Percentiles rank a stretch among this genome's conserved stretches.
phyloP scores from a whole-genome alignment of 1,140 invertebrate species.

The Nephotettix cincticeps region DNA sequence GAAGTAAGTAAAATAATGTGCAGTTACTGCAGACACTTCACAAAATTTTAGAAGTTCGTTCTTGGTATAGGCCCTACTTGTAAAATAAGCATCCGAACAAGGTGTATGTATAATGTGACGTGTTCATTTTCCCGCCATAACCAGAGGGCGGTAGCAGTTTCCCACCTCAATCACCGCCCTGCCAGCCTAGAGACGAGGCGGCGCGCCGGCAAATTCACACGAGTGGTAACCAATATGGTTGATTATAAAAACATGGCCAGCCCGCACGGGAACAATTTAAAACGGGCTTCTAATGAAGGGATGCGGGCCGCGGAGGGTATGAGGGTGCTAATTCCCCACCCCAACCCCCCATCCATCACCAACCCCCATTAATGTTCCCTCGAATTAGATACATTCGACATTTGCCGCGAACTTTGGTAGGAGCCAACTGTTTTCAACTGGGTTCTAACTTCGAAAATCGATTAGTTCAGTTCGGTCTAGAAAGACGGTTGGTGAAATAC shows the following conservation, averaged over 20 bases:
- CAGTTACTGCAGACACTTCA: too few species aligned
- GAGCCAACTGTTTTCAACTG: too few species aligned
- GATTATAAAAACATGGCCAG: conserved; percentile 22
- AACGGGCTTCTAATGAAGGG: conserved; percentile 17
- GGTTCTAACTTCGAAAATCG: too few species aligned
- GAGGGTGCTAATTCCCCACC: conserved; percentile 11
- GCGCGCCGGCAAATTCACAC: neutral
- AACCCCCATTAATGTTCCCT: conserved; percentile 10
- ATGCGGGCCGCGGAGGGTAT: conserved; percentile 2
- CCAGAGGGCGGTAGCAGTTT: too few species aligned
- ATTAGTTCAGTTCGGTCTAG: too few species aligned
- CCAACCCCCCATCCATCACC: neutral
- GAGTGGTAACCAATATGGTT: conserved; percentile 9
- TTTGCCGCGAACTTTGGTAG: neutral
- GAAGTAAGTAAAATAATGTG: too few species aligned
- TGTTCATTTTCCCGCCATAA: too few species aligned
- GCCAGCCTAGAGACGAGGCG: neutral
- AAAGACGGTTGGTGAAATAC: too few species aligned
- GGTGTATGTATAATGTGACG: too few species aligned
- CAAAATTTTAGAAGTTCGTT: too few species aligned
- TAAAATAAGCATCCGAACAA: too few species aligned
- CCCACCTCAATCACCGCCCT: neutral
- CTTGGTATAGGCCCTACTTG: too few species aligned
- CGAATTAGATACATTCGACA: conserved; percentile 5
- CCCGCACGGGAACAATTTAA: conserved; percentile 19